These are phyloP conservation scores for Agrochola lota DNA, from an alignment of 2,888 invertebrate species.

Conservation along the genomic window DNA sequence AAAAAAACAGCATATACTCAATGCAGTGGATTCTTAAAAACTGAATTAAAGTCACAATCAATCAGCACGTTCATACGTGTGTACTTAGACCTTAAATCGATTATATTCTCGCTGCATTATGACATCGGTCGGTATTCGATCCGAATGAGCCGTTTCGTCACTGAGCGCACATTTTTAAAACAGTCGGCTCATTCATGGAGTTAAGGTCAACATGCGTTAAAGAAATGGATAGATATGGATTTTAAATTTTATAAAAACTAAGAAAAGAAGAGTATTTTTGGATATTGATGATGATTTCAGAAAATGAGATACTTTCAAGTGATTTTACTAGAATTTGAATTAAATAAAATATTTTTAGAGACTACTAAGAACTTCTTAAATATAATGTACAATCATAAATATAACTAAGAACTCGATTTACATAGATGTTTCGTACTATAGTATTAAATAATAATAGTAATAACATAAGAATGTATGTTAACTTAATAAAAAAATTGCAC, in stretches of 20 bases:
- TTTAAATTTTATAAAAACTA: background rate
- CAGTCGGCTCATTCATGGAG: constrained; percentile 43
- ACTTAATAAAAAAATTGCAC: no score
- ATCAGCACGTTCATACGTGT: background rate
- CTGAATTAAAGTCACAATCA: background rate
- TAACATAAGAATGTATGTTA: no score
- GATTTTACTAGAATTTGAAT: no score
- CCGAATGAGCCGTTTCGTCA: constrained; percentile 49
- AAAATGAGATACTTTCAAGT: no score
- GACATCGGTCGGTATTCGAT: constrained; percentile 39
- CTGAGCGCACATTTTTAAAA: constrained; percentile 39
- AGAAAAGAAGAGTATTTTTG: no score
- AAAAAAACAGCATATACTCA: background rate
- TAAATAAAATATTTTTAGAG: no score
- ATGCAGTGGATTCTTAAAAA: background rate
- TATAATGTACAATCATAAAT: no score
- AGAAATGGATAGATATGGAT: background rate
- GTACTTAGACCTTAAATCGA: background rate
- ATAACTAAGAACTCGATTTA: background rate
- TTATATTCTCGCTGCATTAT: constrained; percentile 31
- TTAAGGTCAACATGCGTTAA: constrained; percentile 48
- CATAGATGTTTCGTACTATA: background rate
- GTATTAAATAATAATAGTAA: no score
- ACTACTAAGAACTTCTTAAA: background rate
- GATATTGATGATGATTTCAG: no score